Conservation (phyloP, 2,888 invertebrate genomes). For the Platypus cylindrus region DNA sequence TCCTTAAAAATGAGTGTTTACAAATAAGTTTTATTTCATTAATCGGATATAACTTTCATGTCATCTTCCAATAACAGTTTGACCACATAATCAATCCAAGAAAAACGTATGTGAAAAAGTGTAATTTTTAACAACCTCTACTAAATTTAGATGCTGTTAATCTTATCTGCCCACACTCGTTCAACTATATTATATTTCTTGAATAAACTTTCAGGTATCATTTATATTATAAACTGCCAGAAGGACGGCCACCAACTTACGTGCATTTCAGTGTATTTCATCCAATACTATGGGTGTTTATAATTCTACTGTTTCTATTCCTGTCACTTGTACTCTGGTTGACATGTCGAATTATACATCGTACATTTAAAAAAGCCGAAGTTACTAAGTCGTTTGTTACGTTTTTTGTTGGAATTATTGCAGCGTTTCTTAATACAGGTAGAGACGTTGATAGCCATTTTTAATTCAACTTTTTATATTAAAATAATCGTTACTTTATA, state of each 20-base stretch:
- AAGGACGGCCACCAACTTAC: slow-evolving; percentile 23
- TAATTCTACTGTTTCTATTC: slow-evolving; percentile 19
- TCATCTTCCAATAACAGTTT: too few species aligned
- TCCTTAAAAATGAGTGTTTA: neutral
- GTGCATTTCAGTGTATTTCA: slow-evolving; percentile 28
- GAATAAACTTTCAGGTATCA: slow-evolving; percentile 30
- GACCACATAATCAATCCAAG: too few species aligned
- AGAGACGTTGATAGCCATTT: too few species aligned
- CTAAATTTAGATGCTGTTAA: too few species aligned
- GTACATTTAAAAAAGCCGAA: slow-evolving; percentile 5
- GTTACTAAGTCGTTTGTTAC: slow-evolving; percentile 22
- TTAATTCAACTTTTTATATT: too few species aligned
- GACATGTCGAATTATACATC: slow-evolving; percentile 22
- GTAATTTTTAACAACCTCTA: too few species aligned
- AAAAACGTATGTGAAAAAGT: too few species aligned
- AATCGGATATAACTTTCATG: too few species aligned
- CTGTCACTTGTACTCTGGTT: slow-evolving; percentile 25
- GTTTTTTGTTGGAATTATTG: slow-evolving; percentile 26
- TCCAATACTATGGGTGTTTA: slow-evolving; percentile 24
- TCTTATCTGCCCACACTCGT: too few species aligned
- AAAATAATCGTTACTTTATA: too few species aligned
- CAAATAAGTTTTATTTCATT: too few species aligned
- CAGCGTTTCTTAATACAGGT: slow-evolving; percentile 33
- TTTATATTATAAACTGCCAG: slow-evolving; percentile 26
- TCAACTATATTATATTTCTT: neutral